Base-by-base conservation (phyloP, 2,797 vertebrate genomes). In the Phataginus tricuspis region DNA sequence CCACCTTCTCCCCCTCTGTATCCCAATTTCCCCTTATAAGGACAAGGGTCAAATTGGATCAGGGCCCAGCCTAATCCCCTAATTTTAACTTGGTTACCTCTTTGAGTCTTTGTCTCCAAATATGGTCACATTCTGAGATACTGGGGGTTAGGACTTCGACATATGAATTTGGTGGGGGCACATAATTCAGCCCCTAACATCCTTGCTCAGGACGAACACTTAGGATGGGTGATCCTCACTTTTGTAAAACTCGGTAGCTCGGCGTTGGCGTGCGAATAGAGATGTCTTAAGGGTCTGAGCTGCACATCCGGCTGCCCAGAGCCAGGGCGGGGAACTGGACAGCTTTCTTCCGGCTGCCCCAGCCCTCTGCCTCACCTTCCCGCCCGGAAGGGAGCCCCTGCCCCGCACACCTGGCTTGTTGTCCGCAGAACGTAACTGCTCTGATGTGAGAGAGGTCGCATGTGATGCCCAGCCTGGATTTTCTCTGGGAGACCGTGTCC, bases 251-350 rank as follows among this genome's bases (percentile, higher is more conserved):
- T 39, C 9, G 10, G 55, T 8, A 12, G 34, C 68, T 23, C 8
- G 13, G 0, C 0, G 0, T 15, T 11, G 45, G 49, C 4, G 5
- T 45, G 45, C 45, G 88, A 63, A 7, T 2, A 14, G 42, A 27
- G 94, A 23, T 4, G 19, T n/a, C 49, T 23, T 23, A 4, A 59
- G 66, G 4, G 31, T 57, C 45, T 1, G 21, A 27, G 19, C 68
- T 19, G n/a, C 10, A 6, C 1, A 1, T 25, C n/a, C 51, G 34
- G 23, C 4, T 3, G 2, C 16, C 19, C 27, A 16, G 64, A 61
- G 53, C 57, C 63, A 45, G 42, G 31, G 51, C 45, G 12, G 0
- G 6, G 63, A 12, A 5, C 8, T 0, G 0, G 7, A 10, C 6
- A 0, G 37, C 71, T 27, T n/a, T 66, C 51, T 53, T 37, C 51